Conservation (phyloP, 1,140 invertebrate genomes). For the Thaumatotibia leucotreta region DNA sequence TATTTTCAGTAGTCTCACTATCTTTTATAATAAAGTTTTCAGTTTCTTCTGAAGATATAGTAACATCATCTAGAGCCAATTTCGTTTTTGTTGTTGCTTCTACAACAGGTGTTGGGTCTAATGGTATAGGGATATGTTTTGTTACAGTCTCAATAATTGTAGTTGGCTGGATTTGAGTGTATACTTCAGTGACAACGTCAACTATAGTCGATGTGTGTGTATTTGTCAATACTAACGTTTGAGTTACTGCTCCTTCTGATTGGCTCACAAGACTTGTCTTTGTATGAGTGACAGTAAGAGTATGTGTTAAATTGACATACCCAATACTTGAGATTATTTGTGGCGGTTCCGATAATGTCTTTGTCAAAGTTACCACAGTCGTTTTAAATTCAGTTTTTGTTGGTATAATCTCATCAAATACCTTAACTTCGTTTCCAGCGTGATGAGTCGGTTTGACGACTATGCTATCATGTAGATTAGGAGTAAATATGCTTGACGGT, state of each 20-base stretch:
- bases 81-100: constrained; percentile 50
- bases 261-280: constrained; percentile 83
- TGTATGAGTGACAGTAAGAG: constrained; percentile 85
- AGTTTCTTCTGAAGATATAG: constrained; percentile 67
- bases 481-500: constrained; percentile 31
- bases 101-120: constrained; percentile 61
- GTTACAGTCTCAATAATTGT: constrained; percentile 85
- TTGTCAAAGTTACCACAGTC: constrained; percentile 70
- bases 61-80: constrained; percentile 63
- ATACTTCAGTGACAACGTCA: constrained; percentile 87
- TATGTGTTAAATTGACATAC: constrained; percentile 82
- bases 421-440: constrained; percentile 76
- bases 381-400: constrained; percentile 70
- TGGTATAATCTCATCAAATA: constrained; percentile 72
- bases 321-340: constrained; percentile 75
- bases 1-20: constrained; percentile 59
- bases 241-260: constrained; percentile 83
- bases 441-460: constrained; percentile 63
- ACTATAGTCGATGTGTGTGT: constrained; percentile 86
- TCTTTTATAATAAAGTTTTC: constrained; percentile 71
- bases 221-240: constrained; percentile 84
- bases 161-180: constrained; percentile 84
- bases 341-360: constrained; percentile 68
- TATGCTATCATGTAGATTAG: constrained; percentile 33
- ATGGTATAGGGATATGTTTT: constrained; percentile 73